A percentile compares a stretch with the other conserved stretches of the same genome.
phyloP scores from a whole-genome alignment of 2,888 invertebrate species.

The Gari tellinella region DNA sequence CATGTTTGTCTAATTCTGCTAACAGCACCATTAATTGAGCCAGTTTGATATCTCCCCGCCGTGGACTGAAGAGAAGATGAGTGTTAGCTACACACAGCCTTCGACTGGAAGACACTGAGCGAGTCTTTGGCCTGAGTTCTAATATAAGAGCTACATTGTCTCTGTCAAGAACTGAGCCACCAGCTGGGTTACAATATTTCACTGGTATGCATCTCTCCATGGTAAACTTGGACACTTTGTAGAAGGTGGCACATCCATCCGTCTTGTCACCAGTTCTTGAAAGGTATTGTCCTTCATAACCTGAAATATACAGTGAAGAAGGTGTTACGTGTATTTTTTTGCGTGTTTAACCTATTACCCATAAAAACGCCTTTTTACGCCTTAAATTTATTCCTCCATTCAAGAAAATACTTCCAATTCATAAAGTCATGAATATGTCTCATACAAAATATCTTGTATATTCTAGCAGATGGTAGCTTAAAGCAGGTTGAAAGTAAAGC shows the following conservation, averaged over 20 bases:
- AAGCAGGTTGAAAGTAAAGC: too few relatives aligned
- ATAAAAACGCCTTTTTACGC: too few relatives aligned
- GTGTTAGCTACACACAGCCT: slow-evolving; percentile 94
- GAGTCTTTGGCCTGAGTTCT: slow-evolving; percentile 86
- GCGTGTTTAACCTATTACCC: too few relatives aligned
- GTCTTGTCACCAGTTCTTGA: slow-evolving; percentile 90
- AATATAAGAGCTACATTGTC: slow-evolving; percentile 95
- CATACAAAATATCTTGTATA: too few relatives aligned
- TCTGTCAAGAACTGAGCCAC: slow-evolving; percentile 88
- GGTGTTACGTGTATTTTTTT: too few relatives aligned
- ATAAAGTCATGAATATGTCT: too few relatives aligned
- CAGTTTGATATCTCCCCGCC: slow-evolving; percentile 93
- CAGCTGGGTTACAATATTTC: slow-evolving; percentile 87
- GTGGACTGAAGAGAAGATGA: slow-evolving; percentile 96
- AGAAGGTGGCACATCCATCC: slow-evolving; percentile 97
- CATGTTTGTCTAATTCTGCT: slow-evolving; percentile 92
- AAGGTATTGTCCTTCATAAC: slow-evolving; percentile 92
- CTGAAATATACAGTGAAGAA: slow-evolving; percentile 86
- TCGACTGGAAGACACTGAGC: slow-evolving; percentile 12
- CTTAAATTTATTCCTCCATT: too few relatives aligned
- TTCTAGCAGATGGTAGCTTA: too few relatives aligned
- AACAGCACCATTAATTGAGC: slow-evolving; percentile 94
- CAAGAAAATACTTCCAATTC: too few relatives aligned
- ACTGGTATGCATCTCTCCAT: slow-evolving; percentile 89
- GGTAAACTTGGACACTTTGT: slow-evolving; percentile 88